phyloP scores from a whole-genome alignment of 2,797 vertebrate species.

The Emys orbicularis region DNA sequence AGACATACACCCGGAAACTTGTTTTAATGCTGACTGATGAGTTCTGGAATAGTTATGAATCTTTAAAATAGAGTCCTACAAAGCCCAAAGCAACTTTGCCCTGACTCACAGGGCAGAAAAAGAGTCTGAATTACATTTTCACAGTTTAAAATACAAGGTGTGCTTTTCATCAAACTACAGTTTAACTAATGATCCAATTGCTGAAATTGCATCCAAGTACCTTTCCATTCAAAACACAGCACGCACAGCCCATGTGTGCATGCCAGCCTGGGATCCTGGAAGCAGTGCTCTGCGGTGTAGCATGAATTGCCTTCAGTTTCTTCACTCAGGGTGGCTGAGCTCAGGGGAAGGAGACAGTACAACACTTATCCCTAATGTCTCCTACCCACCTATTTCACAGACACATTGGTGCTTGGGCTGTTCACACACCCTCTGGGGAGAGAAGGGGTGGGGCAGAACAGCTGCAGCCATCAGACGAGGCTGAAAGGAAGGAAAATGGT shows the following conservation, averaged over 20 bases:
- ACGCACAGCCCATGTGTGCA: not conserved
- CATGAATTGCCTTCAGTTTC: not conserved
- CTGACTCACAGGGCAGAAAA: not conserved
- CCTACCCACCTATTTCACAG: not conserved
- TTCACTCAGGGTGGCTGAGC: not conserved
- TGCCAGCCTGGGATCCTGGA: not conserved
- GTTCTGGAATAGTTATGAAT: not conserved
- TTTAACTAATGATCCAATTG: not conserved
- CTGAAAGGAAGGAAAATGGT: not conserved
- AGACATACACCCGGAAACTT: not conserved
- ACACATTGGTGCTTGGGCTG: not conserved
- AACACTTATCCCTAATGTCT: not conserved
- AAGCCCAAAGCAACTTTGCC: not conserved
- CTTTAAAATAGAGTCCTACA: not conserved
- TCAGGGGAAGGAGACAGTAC: not conserved
- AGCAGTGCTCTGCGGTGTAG: not conserved
- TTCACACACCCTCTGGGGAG: not conserved
- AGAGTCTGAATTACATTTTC: not conserved
- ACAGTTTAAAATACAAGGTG: fast-evolving
- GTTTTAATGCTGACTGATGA: not conserved
- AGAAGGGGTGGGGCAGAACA: not conserved
- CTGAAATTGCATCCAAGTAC: not conserved
- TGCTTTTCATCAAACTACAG: not conserved
- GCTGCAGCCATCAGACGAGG: not conserved
- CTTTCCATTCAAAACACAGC: not conserved